phyloP scores from a whole-genome alignment of 1,140 invertebrate genomes.

The Panagrolaimus sp. region DNA sequence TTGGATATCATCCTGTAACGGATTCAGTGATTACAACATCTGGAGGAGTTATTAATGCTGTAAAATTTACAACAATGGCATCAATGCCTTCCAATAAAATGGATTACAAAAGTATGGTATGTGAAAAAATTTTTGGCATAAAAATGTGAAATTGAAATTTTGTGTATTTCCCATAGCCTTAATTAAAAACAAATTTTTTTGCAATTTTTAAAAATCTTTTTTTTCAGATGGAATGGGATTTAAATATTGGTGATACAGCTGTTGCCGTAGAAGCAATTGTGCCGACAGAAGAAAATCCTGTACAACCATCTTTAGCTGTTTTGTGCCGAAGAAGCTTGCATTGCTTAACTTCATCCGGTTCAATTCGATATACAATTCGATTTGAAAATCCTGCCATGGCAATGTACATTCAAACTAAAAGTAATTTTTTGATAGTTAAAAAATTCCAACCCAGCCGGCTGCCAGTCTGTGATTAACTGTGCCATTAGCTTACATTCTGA shows the following conservation, averaged over 20 bases:
- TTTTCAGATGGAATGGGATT: conserved; percentile 36
- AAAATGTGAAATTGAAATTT: too few relatives aligned
- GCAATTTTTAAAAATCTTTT: too few relatives aligned
- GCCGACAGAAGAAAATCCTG: conserved; percentile 13
- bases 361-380: conserved; percentile 32
- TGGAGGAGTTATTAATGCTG: background rate
- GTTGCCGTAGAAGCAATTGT: conserved; percentile 25
- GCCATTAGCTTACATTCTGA: too few relatives aligned
- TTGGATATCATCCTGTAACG: conserved; percentile 5
- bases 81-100: background rate
- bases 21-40: conserved; percentile 5
- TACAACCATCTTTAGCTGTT: conserved; percentile 44
- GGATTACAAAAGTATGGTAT: background rate
- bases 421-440: too few relatives aligned
- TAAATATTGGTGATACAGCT: conserved; percentile 45
- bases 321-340: conserved; percentile 37
- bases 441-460: too few relatives aligned
- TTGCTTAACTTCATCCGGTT: conserved; percentile 46
- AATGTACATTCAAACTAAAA: conserved; percentile 23
- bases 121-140: too few relatives aligned
- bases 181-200: too few relatives aligned
- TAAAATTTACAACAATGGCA: conserved; percentile 5
- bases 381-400: conserved; percentile 35
- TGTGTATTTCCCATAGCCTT: background rate
- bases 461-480: too few relatives aligned